Evolutionary conservation across 2,888 invertebrate genomes (phyloP), one percentile per base, ranked within the genome.

Genomic region (Atherix ibis): DNA sequence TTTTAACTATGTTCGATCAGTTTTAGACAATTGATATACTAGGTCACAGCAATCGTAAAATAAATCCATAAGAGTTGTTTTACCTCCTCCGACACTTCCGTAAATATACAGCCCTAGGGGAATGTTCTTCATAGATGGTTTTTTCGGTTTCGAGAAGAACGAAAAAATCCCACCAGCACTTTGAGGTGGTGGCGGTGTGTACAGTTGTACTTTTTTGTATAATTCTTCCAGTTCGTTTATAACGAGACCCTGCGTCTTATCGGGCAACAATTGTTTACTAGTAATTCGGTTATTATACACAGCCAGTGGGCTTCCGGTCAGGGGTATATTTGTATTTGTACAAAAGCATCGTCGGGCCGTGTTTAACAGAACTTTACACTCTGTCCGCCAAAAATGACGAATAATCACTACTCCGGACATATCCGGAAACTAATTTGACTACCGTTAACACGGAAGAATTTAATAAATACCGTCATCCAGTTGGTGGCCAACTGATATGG

Each of bases 51-150:
- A 73, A 47, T 88, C 76, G 65, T 81, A 89, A 64, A 98, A 97
- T 49, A 98, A 64, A 64, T 98, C 97, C 98, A 98, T 98, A 37
- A 98, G 64, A 80, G 97, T 97, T 5, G 98, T 98, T 68, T 98
- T 98, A 28, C 98, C 98, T 46, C 89, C 87, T 29, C 91, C 88
- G 41, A 89, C 88, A 51, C 88, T 79, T 36, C 92, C 92, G 62
- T 81, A 76, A 38, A 92, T 73, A 52, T 94, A 92, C 9, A 92
- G 62, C 4, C 92, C 92, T 58, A 74, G 74, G 2, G 83, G 82
- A 25, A 67, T 66, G 40, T 65, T 58, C 27, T 35, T 35, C 28
- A 31, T 3, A 35, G 35, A 31, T 50, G 31, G 57, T 47, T 47
- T 53, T 54, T 27, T 30, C 2, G 27, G 9, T 9, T 17, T n/a